Conservation (phyloP, 2,113 vertebrate species). For the Leucosticte australis region DNA sequence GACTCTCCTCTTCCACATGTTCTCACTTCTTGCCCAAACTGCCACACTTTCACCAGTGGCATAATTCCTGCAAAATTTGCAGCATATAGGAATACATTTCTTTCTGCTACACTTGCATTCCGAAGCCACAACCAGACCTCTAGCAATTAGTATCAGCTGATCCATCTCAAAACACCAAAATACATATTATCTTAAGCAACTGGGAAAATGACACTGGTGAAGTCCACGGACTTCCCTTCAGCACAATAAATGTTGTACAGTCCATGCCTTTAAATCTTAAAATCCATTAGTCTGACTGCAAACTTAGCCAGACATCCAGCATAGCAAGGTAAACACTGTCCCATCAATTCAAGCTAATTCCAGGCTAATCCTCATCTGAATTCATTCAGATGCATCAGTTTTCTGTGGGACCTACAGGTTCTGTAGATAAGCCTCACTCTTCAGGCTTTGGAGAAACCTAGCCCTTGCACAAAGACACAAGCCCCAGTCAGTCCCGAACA, state of each 20-base stretch:
- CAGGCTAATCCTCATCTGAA: neutral
- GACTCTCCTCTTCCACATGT: neutral
- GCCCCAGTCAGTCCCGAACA: neutral
- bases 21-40: neutral
- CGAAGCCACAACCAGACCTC: neutral
- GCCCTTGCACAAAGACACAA: neutral
- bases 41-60: neutral
- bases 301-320: neutral
- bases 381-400: neutral
- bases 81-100: neutral
- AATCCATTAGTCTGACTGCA: neutral
- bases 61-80: neutral
- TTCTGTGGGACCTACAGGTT: neutral
- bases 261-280: neutral
- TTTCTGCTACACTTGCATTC: neutral
- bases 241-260: neutral
- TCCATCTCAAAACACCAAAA: neutral
- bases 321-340: neutral
- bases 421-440: accelerated
- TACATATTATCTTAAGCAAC: neutral
- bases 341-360: neutral
- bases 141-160: neutral
- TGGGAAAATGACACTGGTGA: neutral
- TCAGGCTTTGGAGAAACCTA: neutral
- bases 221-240: neutral